Base-by-base conservation (phyloP, 1,140 invertebrate species). In the Drosophila pallidifrons region DNA sequence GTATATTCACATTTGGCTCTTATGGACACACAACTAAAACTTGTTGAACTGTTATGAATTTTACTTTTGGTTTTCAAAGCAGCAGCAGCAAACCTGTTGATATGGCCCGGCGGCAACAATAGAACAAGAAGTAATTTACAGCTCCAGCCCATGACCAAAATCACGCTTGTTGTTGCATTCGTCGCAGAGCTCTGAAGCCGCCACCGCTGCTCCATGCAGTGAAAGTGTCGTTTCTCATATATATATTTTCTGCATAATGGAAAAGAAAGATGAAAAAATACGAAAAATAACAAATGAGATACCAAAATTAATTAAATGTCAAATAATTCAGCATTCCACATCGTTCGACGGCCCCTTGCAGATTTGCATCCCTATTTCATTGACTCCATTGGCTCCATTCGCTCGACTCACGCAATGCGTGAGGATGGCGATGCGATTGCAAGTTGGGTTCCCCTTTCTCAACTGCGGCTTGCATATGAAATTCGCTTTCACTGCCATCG, bases 201-300 rank as follows among this genome's bases (percentile, higher is more conserved):
- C 8, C 20, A 46, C 35, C 55, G 47, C 64, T 16, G 68, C 49
- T 28, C 52, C 41, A 73, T 70, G 85, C 80, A 89, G 85, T 89
- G 85, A 89, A 89, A 89, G 85, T 90, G 81, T 90, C 86, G 72
- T 89, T 89, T 90, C 81, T 89, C 81, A 89, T 89, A 38, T 38
- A 38, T 38, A 38, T 38, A 68, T 73, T 58, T 55, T 71, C 72
- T 72, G 64, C 65, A 54, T 52, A 69, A 49, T 59, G 54, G 61
- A 60, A 52, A 64, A 47, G 60, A 59, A 43, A 46, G 58, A 25
- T 7, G 30, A 55, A 52, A 43, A 47, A 38, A 55, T 51, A 69
- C 65, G 20, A 60, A 60, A 75, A 71, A 45, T 46, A 45, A 59
- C 15, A 54, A 72, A 45, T 57, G 54, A 41, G 54, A 57, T 57